Conservation (phyloP, 2,113 vertebrate species). For the Amblyopsis rosae region DNA sequence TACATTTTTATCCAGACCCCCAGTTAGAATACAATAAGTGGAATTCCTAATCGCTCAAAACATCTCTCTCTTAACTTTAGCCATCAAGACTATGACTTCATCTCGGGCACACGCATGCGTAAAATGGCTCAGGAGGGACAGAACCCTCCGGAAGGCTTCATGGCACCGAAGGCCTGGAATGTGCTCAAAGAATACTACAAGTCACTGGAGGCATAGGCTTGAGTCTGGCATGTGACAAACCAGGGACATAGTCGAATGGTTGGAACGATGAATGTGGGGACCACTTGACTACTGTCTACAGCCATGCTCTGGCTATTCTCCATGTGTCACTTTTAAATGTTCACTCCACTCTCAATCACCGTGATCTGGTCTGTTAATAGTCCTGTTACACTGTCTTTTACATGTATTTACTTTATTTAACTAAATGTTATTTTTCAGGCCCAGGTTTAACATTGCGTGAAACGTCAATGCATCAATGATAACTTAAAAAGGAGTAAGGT, state of each 20-base stretch:
- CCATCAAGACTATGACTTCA: conserved; percentile 96
- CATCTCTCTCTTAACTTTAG: conserved; percentile 60
- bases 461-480: not conserved
- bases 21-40: not conserved
- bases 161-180: conserved; percentile 93
- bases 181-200: conserved; percentile 95
- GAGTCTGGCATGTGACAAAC: not conserved
- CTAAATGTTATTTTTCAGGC: conserved; percentile 4
- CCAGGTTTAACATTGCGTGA: not conserved
- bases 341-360: conserved; percentile 52
- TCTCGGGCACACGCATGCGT: conserved; percentile 98
- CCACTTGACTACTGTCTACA: conserved; percentile 46
- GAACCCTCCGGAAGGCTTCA: conserved; percentile 95
- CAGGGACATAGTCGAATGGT: conserved; percentile 15
- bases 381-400: conserved; percentile 60
- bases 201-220: conserved; percentile 84
- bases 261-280: conserved; percentile 48
- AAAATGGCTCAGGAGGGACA: conserved; percentile 91
- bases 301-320: conserved; percentile 66
- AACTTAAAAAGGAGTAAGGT: not conserved
- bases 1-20: too few relatives aligned
- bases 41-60: conserved; percentile 10
- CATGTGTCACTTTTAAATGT: conserved; percentile 58
- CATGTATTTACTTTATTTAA: conserved; percentile 32
- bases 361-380: conserved; percentile 63